Conservation (phyloP, 2,113 vertebrate genomes). For the Triplophysa rosa region DNA sequence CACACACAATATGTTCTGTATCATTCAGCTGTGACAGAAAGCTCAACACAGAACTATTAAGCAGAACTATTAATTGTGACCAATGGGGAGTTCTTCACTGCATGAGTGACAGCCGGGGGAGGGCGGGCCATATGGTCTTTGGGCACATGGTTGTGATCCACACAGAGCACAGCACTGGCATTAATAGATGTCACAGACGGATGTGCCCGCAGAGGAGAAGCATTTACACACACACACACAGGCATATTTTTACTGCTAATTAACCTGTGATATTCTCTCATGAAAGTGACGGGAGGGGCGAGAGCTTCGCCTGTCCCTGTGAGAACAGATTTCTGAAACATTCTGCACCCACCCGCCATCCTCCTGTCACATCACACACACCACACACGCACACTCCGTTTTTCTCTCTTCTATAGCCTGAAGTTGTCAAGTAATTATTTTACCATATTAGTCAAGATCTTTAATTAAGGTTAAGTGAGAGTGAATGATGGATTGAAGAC, state of each 20-base stretch:
- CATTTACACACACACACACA: slow-evolving; percentile 42
- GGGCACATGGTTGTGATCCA: slow-evolving; percentile 7
- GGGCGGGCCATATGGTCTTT: slow-evolving; percentile 38
- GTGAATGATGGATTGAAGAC: background rate
- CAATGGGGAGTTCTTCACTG: slow-evolving; percentile 22
- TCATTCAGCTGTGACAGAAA: background rate
- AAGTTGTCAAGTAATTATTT: slow-evolving; percentile 36
- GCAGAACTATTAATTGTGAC: slow-evolving; percentile 22
- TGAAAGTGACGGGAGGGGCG: slow-evolving; percentile 51
- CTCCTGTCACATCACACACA: slow-evolving; percentile 9
- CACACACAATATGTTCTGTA: no score
- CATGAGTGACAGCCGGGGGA: slow-evolving; percentile 30
- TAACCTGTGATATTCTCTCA: slow-evolving; percentile 69
- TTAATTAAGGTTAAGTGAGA: background rate
- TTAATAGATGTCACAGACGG: slow-evolving; percentile 40
- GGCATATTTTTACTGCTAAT: slow-evolving; percentile 72
- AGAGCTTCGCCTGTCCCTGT: slow-evolving; percentile 16
- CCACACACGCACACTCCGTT: background rate
- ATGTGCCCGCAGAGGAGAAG: background rate
- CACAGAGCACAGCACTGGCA: slow-evolving; percentile 41
- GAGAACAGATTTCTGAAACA: slow-evolving; percentile 40
- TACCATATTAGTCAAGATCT: slow-evolving; percentile 6
- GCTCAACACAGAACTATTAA: background rate
- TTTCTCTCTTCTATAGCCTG: slow-evolving; percentile 4
- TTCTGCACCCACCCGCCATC: slow-evolving; percentile 34